Evolutionary conservation across 2,888 invertebrate genomes (phyloP).

Genomic region (Thecocarcelia acutangulata): DNA sequence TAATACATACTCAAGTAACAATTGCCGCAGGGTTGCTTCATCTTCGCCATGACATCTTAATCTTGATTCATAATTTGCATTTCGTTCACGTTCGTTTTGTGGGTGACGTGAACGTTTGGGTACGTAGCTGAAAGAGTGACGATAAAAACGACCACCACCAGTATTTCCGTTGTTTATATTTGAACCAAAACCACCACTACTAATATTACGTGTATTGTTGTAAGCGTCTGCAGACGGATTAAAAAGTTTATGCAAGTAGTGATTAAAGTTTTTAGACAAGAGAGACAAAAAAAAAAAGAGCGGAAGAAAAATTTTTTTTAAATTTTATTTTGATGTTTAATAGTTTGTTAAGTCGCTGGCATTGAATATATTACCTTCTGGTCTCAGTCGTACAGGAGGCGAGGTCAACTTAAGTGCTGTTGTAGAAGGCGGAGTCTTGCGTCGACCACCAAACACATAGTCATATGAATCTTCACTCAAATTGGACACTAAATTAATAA

Average conservation of each 20-base stretch:
- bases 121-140: conserved; percentile 81
- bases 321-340: too few relatives aligned
- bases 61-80: conserved; percentile 80
- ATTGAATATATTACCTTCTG: conserved; percentile 78
- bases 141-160: conserved; percentile 77
- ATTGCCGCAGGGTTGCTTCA: conserved; percentile 96
- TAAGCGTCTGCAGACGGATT: conserved; percentile 53
- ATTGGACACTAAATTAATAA: conserved; percentile 80
- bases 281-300: neutral
- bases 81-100: conserved; percentile 78
- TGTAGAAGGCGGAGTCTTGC: conserved; percentile 81
- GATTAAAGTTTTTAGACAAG: neutral
- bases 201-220: conserved; percentile 77
- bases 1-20: conserved; percentile 92
- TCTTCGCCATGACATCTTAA: conserved; percentile 85
- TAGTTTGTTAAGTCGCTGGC: neutral
- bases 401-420: conserved; percentile 82
- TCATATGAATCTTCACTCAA: conserved; percentile 82
- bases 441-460: conserved; percentile 82
- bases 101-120: conserved; percentile 81
- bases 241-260: neutral
- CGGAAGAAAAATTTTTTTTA: too few relatives aligned
- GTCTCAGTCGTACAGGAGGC: conserved; percentile 81
- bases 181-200: conserved; percentile 78
- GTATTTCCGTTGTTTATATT: conserved; percentile 78